Percentiles rank a stretch among this genome's conserved stretches.
These are phyloP conservation scores for Pteronotus mesoamericanus DNA, from an alignment of 2,797 vertebrate genomes.

Conservation along the genomic window DNA sequence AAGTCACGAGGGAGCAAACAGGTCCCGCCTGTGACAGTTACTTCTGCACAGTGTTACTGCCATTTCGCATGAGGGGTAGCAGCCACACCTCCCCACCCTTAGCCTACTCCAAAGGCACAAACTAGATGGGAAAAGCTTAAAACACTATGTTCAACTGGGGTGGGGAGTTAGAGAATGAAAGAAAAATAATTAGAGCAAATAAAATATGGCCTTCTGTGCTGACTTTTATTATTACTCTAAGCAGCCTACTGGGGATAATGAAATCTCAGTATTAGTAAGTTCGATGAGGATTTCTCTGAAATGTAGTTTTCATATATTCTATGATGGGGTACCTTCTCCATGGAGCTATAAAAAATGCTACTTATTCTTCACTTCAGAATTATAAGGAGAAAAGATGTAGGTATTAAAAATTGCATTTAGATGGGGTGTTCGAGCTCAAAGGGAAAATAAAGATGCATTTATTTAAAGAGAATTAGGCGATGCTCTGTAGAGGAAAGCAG, in stretches of 20 bases:
- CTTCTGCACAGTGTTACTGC: no score
- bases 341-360: not conserved
- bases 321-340: not conserved
- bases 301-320: not conserved
- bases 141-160: not conserved
- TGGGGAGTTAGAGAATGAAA: not conserved
- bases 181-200: not conserved
- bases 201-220: not conserved
- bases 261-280: not conserved
- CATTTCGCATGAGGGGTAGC: accelerated
- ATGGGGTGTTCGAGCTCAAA: not conserved
- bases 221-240: not conserved
- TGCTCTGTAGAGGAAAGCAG: not conserved
- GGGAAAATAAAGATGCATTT: not conserved
- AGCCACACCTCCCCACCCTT: not conserved
- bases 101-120: no score
- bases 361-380: not conserved
- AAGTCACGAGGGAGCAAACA: not conserved
- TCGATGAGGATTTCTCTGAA: not conserved
- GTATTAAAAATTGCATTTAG: not conserved
- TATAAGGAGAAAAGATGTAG: not conserved
- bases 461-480: not conserved
- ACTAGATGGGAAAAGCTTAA: not conserved
- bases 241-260: not conserved
- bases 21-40: not conserved